Evolutionary conservation across 2,797 vertebrate genomes (phyloP).

Genomic region (Fistularia tabacaria): DNA sequence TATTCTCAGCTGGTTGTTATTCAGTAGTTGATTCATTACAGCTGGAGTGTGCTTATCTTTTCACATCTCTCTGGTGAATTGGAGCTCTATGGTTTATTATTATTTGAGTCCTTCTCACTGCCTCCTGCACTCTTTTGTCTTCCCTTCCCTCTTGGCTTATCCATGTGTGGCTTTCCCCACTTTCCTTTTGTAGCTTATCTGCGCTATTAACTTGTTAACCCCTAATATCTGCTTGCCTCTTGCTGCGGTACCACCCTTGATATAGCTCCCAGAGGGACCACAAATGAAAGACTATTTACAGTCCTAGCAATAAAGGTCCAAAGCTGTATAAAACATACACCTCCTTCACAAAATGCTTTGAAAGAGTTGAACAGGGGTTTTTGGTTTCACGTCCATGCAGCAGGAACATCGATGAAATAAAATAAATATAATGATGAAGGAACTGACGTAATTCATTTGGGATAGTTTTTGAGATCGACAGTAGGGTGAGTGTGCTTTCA

Average conservation of each 20-base stretch:
- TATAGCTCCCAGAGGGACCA: slow-evolving; percentile 14
- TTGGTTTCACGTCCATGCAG: too few species aligned
- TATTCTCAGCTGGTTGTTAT: slow-evolving; percentile 47
- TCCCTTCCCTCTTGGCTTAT: slow-evolving; percentile 27
- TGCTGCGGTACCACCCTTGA: slow-evolving; percentile 2
- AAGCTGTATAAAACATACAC: slow-evolving; percentile 33
- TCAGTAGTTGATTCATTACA: slow-evolving; percentile 44
- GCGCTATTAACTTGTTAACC: slow-evolving; percentile 44
- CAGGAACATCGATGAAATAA: too few species aligned
- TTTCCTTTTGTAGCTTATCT: slow-evolving; percentile 35
- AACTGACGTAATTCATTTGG: too few species aligned
- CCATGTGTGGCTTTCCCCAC: slow-evolving; percentile 19
- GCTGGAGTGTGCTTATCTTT: slow-evolving; percentile 29
- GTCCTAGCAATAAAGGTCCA: slow-evolving; percentile 42
- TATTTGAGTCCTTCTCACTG: slow-evolving; percentile 15
- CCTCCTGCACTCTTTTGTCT: slow-evolving; percentile 8
- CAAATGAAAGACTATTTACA: too few species aligned
- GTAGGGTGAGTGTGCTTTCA: too few species aligned
- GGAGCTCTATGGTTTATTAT: slow-evolving; percentile 40
- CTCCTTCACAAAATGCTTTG: too few species aligned
- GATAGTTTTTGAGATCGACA: too few species aligned
- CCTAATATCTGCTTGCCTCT: slow-evolving; percentile 15
- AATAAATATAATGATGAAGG: too few species aligned
- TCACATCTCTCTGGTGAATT: slow-evolving; percentile 20
- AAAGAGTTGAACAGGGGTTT: too few species aligned